phyloP scores from a whole-genome alignment of 2,888 invertebrate genomes.

The Epsilonema sp. region DNA sequence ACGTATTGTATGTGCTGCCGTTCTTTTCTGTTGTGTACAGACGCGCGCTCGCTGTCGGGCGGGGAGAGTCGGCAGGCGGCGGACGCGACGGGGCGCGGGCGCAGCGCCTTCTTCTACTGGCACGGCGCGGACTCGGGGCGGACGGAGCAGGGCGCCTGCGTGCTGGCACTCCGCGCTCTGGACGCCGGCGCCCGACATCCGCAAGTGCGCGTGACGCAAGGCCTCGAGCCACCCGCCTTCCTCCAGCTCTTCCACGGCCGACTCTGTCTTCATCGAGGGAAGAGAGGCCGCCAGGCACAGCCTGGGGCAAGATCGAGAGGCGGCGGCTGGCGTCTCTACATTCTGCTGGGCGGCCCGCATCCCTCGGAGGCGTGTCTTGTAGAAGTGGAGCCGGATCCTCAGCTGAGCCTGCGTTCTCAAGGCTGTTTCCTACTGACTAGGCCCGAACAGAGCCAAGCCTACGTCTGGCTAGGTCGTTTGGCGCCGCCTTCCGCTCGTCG shows the following conservation, averaged over 20 bases:
- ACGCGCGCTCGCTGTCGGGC: background rate
- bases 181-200: constrained; percentile 70
- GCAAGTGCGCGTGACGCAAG: constrained; percentile 60
- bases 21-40: no score
- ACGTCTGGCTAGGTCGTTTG: constrained; percentile 65
- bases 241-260: constrained; percentile 58
- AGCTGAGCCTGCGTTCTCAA: constrained; percentile 53
- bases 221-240: constrained; percentile 67
- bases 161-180: constrained; percentile 66
- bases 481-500: constrained; percentile 44
- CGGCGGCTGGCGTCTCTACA: background rate
- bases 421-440: constrained; percentile 56
- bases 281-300: background rate
- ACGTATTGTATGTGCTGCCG: no score
- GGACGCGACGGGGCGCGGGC: constrained; percentile 47
- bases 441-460: constrained; percentile 43
- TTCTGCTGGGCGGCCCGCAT: constrained; percentile 1
- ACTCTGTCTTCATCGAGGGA: background rate
- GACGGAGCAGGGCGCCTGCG: constrained; percentile 79
- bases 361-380: constrained; percentile 51
- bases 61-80: background rate
- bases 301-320: no score
- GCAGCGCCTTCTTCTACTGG: constrained; percentile 88
- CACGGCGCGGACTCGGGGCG: constrained; percentile 65
- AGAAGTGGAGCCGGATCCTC: constrained; percentile 53